phyloP scores from a whole-genome alignment of 1,140 invertebrate species.

The Globodera rostochiensis region DNA sequence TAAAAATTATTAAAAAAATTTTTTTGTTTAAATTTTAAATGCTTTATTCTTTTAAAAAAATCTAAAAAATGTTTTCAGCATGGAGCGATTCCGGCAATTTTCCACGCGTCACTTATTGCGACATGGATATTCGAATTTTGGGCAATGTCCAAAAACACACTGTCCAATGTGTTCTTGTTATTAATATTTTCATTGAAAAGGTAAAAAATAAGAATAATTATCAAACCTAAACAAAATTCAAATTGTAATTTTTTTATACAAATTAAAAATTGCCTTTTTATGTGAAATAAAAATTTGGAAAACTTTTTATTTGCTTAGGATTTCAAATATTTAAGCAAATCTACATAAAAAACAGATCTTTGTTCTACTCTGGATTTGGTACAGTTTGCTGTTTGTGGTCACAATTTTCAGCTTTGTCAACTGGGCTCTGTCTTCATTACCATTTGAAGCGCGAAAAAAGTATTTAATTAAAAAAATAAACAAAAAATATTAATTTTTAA shows the following conservation, averaged over 20 bases:
- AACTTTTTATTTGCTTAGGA: background rate
- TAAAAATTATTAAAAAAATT: background rate
- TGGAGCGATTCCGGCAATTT: slow-evolving; percentile 66
- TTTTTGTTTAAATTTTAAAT: too few relatives aligned
- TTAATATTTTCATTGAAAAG: slow-evolving; percentile 68
- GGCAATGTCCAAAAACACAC: slow-evolving; percentile 66
- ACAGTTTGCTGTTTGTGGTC: slow-evolving; percentile 67
- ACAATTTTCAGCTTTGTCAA: slow-evolving; percentile 64
- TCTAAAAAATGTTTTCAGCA: slow-evolving; percentile 45
- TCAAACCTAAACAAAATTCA: too few relatives aligned
- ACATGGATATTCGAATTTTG: slow-evolving; percentile 69
- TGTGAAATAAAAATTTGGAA: too few relatives aligned
- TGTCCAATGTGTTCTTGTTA: slow-evolving; percentile 67
- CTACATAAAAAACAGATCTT: slow-evolving; percentile 58
- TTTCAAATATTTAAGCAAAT: background rate
- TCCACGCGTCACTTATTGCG: slow-evolving; percentile 67
- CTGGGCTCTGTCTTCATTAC: slow-evolving; percentile 54
- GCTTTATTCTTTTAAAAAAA: background rate
- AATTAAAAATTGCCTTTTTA: slow-evolving; percentile 2
- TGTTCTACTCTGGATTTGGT: slow-evolving; percentile 70
- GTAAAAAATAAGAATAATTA: slow-evolving; percentile 31
- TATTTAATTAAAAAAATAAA: slow-evolving; percentile 19
- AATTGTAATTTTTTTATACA: too few relatives aligned
- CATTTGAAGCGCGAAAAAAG: slow-evolving; percentile 55
- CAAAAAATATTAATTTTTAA: slow-evolving; percentile 29